Conservation (phyloP, 2,888 invertebrate species). For the Griposia aprilina region DNA sequence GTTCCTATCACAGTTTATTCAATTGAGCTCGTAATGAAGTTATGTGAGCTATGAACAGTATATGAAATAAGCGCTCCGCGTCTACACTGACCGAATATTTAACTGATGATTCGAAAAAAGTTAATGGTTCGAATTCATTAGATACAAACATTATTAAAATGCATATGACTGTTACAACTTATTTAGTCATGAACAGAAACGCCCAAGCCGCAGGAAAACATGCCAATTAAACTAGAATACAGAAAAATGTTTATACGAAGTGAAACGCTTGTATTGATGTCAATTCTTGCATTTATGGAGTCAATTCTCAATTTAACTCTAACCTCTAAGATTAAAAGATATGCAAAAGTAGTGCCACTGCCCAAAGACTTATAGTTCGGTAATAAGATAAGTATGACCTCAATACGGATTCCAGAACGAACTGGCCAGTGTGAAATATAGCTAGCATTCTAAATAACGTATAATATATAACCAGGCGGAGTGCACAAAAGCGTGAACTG, state of each 20-base stretch:
- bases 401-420: conserved; percentile 78
- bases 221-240: conserved; percentile 34
- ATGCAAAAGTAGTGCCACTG: conserved; percentile 74
- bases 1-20: conserved; percentile 90
- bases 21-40: conserved; percentile 90
- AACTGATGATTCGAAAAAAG: conserved; percentile 62
- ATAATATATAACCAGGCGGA: conserved; percentile 80
- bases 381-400: conserved; percentile 82
- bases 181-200: conserved; percentile 36
- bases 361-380: conserved; percentile 74
- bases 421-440: conserved; percentile 78
- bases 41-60: conserved; percentile 86
- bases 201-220: conserved; percentile 25
- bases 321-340: conserved; percentile 70
- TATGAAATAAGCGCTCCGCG: conserved; percentile 77
- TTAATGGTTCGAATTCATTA: conserved; percentile 30
- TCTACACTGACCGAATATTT: conserved; percentile 74
- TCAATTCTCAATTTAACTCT: conserved; percentile 66
- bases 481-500: conserved; percentile 71
- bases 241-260: conserved; percentile 32
- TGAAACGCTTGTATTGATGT: conserved; percentile 39
- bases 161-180: conserved; percentile 37
- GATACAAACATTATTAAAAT: conserved; percentile 36
- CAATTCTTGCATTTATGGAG: conserved; percentile 51
- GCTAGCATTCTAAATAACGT: conserved; percentile 80